Percentiles rank a stretch among this genome's conserved stretches.
Evolutionary conservation across 2,888 invertebrate genomes (phyloP).

Genomic region (Eumacrocentrus americanus): DNA sequence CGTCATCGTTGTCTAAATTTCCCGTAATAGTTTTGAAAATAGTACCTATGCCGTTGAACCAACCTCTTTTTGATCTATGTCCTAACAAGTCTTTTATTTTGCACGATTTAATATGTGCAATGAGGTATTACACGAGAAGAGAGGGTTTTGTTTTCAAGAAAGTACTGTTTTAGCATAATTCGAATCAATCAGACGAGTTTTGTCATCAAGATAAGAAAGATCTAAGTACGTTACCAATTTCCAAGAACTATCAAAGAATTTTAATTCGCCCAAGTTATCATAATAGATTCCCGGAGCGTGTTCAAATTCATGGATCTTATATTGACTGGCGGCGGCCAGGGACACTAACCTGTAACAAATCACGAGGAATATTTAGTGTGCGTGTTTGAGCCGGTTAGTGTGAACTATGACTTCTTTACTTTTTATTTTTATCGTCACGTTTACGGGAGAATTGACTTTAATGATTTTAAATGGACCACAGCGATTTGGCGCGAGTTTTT

Average conservation of each 20-base stretch:
- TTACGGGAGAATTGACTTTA: constrained; percentile 15
- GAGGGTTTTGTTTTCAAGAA: too few species aligned
- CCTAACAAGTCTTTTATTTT: too few species aligned
- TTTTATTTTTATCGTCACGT: neutral
- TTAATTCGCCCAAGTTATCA: neutral
- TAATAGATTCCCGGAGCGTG: neutral
- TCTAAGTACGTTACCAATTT: neutral
- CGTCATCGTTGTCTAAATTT: too few species aligned
- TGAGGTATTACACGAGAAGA: too few species aligned
- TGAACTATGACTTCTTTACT: neutral
- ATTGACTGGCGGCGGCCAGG: neutral
- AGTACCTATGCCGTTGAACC: too few species aligned
- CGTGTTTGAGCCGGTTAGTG: too few species aligned
- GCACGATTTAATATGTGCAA: too few species aligned
- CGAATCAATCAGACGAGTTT: too few species aligned
- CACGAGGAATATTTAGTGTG: neutral
- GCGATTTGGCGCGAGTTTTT: constrained; percentile 13
- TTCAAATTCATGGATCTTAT: neutral
- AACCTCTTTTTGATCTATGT: too few species aligned
- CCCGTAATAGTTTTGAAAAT: too few species aligned
- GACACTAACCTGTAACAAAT: neutral
- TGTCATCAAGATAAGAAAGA: neutral
- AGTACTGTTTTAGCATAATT: too few species aligned
- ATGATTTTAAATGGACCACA: constrained; percentile 33
- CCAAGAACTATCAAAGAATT: neutral